Evolutionary conservation across 2,113 vertebrate genomes (phyloP), one percentile per base, ranked within the genome.

Genomic region (Todiramphus saurophagus): DNA sequence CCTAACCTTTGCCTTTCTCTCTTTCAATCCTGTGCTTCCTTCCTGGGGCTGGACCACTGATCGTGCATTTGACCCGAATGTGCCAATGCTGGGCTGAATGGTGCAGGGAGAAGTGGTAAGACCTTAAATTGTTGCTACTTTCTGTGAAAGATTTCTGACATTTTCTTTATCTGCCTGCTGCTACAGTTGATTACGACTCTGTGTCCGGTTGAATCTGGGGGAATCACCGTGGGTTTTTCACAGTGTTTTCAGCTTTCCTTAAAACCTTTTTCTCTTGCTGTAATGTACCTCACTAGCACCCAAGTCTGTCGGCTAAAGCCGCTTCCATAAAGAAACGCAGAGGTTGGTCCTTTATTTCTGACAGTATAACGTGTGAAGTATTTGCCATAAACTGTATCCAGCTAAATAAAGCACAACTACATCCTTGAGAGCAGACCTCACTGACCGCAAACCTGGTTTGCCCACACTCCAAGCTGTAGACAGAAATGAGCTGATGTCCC

Each of bases 61-160:
- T 89, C 68, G 8, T 82, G 55, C 77, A 51, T 79, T 78, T 91
- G 89, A 93, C 81, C 84, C 81, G 23, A 78, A 85, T 96, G 69
- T 81, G 75, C 64, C 64, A 59, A 92, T 76, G 62, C 68, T 90
- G 84, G 74, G 68, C 89, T 91, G 67, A 88, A 97, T 90, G 94
- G 72, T 92, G 93, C 95, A 98, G 98, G 98, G 98, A 50, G 98
- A 98, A 97, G 98, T 98, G 98, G 98, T 98, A 98, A 98, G 98
- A 94, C 55, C 21, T 41, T 10, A 66, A 46, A 30, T 66, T 58
- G 58, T 93, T 87, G 53, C 58, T 92, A 10, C 44, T 64, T 80
- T 35, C 67, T 78, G 2, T 37, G 81, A 58, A 83, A 66, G 13
- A 7, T 14, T 58, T 83, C 51, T 67, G 56, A 14, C 2, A 0